Conservation (phyloP, 2,888 invertebrate species). For the Palloptera scutellata region DNA sequence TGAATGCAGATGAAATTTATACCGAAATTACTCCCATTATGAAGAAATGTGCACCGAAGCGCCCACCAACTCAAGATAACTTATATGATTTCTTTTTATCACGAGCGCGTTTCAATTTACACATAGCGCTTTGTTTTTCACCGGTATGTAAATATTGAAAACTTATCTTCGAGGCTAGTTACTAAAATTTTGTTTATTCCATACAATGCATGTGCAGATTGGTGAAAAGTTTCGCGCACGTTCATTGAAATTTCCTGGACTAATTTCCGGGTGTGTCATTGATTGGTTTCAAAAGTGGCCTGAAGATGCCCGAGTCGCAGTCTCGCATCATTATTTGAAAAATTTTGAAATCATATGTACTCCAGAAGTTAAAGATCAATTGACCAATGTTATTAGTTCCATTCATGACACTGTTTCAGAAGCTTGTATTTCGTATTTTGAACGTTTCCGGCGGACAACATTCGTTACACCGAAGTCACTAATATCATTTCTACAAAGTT, state of each 20-base stretch:
- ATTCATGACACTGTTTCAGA: constrained; percentile 84
- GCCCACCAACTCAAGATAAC: constrained; percentile 81
- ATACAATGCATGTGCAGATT: constrained; percentile 71
- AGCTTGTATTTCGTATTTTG: constrained; percentile 77
- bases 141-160: constrained; percentile 68
- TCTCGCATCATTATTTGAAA: constrained; percentile 79
- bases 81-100: constrained; percentile 87
- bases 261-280: constrained; percentile 90
- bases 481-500: constrained; percentile 82
- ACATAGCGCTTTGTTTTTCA: constrained; percentile 86
- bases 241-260: constrained; percentile 86
- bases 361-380: constrained; percentile 73
- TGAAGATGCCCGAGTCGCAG: constrained; percentile 82
- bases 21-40: constrained; percentile 79
- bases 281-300: constrained; percentile 95
- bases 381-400: constrained; percentile 83
- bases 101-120: constrained; percentile 80
- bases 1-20: constrained; percentile 76
- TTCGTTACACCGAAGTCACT: constrained; percentile 93
- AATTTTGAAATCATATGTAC: constrained; percentile 74
- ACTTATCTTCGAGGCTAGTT: no score
- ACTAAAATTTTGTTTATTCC: no score
- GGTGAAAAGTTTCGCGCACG: constrained; percentile 88
- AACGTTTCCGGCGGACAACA: constrained; percentile 80
- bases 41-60: constrained; percentile 81